Conservation (phyloP, 2,888 invertebrate species). For the Romanomermis culicivorax region DNA sequence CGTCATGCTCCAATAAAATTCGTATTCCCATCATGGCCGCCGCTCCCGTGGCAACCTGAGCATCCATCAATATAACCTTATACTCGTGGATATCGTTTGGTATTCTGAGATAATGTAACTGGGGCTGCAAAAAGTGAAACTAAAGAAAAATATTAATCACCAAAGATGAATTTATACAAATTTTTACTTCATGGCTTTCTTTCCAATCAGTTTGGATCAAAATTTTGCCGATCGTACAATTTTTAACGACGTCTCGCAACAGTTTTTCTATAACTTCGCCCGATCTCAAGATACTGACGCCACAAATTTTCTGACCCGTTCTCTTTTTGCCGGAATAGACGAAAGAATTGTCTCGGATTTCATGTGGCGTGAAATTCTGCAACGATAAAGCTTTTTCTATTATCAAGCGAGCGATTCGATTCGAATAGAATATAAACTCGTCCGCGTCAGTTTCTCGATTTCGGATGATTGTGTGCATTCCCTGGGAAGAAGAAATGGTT, state of each 20-base stretch:
- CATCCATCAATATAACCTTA: constrained; percentile 85
- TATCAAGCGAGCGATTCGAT: constrained; percentile 77
- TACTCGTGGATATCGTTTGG: constrained; percentile 94
- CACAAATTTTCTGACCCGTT: constrained; percentile 45
- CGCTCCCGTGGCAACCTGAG: constrained; percentile 56
- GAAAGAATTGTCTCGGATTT: constrained; percentile 40
- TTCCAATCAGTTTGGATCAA: constrained; percentile 81
- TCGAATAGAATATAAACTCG: constrained; percentile 97
- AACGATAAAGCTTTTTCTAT: constrained; percentile 85
- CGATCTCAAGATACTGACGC: constrained; percentile 85
- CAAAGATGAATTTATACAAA: no score
- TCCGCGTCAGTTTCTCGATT: constrained; percentile 80
- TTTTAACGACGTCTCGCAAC: constrained; percentile 86
- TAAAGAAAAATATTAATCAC: no score
- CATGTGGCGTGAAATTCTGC: constrained; percentile 53
- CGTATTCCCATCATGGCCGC: constrained; percentile 99
- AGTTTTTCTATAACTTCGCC: constrained; percentile 99
- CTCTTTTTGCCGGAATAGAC: constrained; percentile 13
- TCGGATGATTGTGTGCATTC: constrained; percentile 88
- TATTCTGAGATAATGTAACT: constrained; percentile 83
- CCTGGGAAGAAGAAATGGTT: constrained; percentile 33
- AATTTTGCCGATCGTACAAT: constrained; percentile 93
- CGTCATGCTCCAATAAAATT: constrained; percentile 88
- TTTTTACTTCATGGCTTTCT: constrained; percentile 49
- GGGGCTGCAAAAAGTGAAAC: constrained; percentile 77